These are phyloP conservation scores for Sandelia bainsii DNA, from an alignment of 2,797 vertebrate genomes.

Conservation along the genomic window DNA sequence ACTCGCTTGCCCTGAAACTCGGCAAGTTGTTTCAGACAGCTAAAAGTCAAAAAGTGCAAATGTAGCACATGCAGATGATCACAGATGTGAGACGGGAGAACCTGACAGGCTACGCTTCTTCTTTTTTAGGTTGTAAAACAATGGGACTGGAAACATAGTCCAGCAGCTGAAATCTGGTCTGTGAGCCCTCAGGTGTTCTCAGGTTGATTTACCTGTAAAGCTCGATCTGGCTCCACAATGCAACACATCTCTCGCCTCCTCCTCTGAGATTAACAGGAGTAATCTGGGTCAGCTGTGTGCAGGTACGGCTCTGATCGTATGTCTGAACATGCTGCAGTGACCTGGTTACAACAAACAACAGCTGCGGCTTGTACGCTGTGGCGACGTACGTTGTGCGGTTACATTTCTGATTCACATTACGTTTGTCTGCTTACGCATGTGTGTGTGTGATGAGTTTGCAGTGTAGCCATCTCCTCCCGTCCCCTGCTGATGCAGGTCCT, in stretches of 20 bases:
- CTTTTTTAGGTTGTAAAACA: no score
- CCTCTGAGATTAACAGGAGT: slow-evolving; percentile 32
- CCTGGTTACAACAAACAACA: slow-evolving; percentile 40
- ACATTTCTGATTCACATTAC: neutral
- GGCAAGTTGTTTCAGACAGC: no score
- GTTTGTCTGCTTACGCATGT: slow-evolving; percentile 4
- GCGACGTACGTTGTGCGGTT: no score
- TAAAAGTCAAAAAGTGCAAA: neutral
- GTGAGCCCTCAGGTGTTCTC: neutral
- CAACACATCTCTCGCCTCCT: slow-evolving; percentile 19
- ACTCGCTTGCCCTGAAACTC: neutral
- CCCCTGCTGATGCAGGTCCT: slow-evolving; percentile 63
- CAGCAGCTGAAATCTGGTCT: neutral
- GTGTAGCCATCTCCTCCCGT: slow-evolving; percentile 58
- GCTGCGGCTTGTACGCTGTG: neutral
- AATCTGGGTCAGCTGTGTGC: slow-evolving; percentile 51
- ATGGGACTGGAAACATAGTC: neutral
- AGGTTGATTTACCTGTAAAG: neutral
- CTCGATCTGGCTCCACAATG: slow-evolving; percentile 23
- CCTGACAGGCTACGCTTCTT: no score
- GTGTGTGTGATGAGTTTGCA: slow-evolving; percentile 38
- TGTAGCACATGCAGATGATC: neutral
- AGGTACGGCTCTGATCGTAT: slow-evolving; percentile 20
- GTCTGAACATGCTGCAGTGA: slow-evolving; percentile 43
- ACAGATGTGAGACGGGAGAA: neutral